Evolutionary conservation across 2,797 vertebrate species (phyloP).

Genomic region (Rhinoraja longicauda): DNA sequence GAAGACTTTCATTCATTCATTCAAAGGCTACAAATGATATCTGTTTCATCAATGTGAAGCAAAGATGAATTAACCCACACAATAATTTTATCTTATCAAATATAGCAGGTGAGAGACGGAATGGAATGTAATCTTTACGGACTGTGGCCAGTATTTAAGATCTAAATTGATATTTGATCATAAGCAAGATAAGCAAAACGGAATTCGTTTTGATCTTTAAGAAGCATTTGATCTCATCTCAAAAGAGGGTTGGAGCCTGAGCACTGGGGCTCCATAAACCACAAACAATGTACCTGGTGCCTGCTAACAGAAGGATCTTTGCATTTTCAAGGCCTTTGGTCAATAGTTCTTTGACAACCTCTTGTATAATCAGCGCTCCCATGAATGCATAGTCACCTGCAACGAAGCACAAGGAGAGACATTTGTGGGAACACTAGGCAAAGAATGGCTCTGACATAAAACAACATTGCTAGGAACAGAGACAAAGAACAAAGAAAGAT

Average conservation of each 20-base stretch:
- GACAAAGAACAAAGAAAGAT: too few relatives aligned
- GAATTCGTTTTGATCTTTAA: slow-evolving; percentile 8
- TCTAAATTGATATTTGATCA: not conserved
- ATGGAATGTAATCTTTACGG: slow-evolving; percentile 26
- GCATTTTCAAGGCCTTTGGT: slow-evolving; percentile 81
- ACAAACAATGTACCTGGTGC: slow-evolving; percentile 74
- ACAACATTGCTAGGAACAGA: too few relatives aligned
- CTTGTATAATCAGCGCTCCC: slow-evolving; percentile 90
- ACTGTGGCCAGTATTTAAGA: not conserved
- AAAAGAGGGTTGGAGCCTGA: not conserved
- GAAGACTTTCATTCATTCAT: too few relatives aligned
- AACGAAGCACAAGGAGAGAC: slow-evolving; percentile 41
- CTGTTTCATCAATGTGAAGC: not conserved
- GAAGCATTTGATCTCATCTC: not conserved
- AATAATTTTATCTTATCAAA: not conserved
- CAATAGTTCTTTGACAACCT: slow-evolving; percentile 84
- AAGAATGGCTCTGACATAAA: not conserved
- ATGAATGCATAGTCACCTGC: slow-evolving; percentile 88
- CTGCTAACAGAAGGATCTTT: slow-evolving; percentile 85
- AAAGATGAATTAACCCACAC: slow-evolving; percentile 13
- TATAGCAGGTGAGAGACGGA: not conserved
- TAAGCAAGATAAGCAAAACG: not conserved
- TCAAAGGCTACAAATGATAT: too few relatives aligned
- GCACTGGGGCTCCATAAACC: not conserved
- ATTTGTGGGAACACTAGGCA: not conserved